Evolutionary conservation across 2,797 vertebrate species (phyloP).

Genomic region (Hemitrygon akajei): DNA sequence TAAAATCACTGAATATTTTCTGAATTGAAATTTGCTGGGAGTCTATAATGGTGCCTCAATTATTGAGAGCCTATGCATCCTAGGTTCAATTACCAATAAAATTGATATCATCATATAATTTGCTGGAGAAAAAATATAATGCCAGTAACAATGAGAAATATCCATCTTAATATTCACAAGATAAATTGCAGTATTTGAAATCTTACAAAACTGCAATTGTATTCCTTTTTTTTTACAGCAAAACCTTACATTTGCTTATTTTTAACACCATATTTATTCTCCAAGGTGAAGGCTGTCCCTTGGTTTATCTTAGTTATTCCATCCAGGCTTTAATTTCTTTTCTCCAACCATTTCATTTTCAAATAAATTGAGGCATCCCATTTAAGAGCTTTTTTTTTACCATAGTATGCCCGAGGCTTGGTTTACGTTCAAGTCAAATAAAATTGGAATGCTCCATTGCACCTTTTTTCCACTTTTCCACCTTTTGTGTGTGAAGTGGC

Average conservation of each 20-base stretch:
- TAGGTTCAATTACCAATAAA: not conserved
- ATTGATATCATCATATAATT: conserved; percentile 22
- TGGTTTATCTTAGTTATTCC: conserved; percentile 57
- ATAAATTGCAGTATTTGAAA: conserved; percentile 7
- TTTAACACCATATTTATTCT: conserved; percentile 46
- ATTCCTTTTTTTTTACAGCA: not conserved
- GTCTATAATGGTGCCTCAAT: not conserved
- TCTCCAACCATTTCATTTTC: conserved; percentile 85
- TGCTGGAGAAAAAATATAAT: not conserved
- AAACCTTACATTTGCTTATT: not conserved
- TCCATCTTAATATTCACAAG: not conserved
- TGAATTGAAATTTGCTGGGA: not conserved
- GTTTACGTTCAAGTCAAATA: conserved; percentile 82
- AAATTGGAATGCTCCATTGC: conserved; percentile 75
- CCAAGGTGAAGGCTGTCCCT: conserved; percentile 65
- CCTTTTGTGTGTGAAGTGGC: conserved; percentile 95
- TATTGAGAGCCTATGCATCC: conserved; percentile 5
- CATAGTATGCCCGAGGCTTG: conserved; percentile 68
- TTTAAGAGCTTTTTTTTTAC: conserved; percentile 78
- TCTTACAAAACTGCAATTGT: conserved; percentile 2
- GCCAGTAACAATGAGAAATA: not conserved
- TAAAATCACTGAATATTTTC: conserved; percentile 9
- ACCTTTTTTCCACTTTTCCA: conserved; percentile 64
- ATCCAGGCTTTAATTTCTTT: conserved; percentile 72
- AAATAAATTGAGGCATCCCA: conserved; percentile 80